Conservation (phyloP, 2,113 vertebrate species). For the Excalfactoria chinensis region DNA sequence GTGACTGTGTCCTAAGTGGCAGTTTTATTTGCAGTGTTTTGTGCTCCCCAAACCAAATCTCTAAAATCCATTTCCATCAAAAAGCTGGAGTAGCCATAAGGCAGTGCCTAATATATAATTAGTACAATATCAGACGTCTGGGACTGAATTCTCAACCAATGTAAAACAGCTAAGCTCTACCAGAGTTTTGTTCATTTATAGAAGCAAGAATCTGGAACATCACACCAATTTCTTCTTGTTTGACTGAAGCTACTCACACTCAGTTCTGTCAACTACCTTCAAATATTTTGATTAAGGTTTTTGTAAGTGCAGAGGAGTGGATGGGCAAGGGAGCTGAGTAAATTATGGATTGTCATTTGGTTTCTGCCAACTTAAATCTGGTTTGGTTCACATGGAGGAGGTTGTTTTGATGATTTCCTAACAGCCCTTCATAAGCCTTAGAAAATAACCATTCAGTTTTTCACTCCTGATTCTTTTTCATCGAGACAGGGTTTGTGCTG, state of each 20-base stretch:
- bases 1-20: neutral
- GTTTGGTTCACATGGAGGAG: slow-evolving; percentile 34
- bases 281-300: slow-evolving; percentile 57
- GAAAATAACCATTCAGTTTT: slow-evolving; percentile 22
- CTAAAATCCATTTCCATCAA: neutral
- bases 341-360: slow-evolving; percentile 10
- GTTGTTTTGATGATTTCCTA: slow-evolving; percentile 37
- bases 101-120: neutral
- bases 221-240: neutral
- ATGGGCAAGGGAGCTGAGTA: neutral
- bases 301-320: neutral
- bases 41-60: neutral
- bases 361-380: slow-evolving; percentile 46
- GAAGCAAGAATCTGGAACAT: slow-evolving; percentile 27
- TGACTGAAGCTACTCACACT: slow-evolving; percentile 31
- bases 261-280: slow-evolving; percentile 31
- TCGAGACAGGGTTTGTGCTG: neutral
- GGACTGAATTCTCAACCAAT: neutral
- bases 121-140: neutral
- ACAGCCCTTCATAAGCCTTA: neutral
- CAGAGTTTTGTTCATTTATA: neutral
- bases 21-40: neutral
- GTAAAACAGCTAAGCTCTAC: neutral
- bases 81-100: neutral
- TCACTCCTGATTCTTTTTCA: neutral